phyloP scores from a whole-genome alignment of 2,888 invertebrate genomes.

The Oscheius myriophilus region DNA sequence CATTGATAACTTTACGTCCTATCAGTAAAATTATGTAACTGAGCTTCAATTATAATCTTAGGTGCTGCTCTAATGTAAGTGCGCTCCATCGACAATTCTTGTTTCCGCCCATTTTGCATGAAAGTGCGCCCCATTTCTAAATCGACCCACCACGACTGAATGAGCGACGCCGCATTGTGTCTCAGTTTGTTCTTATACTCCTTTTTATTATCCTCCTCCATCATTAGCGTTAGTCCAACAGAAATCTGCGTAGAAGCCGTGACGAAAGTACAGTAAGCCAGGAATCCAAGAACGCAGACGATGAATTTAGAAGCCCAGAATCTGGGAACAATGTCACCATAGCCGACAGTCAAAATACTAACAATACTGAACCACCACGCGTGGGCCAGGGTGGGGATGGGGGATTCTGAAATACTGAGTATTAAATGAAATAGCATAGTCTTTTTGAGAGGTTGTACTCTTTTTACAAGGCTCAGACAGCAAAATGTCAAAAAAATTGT shows the following conservation, averaged over 20 bases:
- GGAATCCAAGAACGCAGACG: conserved; percentile 58
- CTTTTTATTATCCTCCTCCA: conserved; percentile 60
- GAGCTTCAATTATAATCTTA: too few relatives aligned
- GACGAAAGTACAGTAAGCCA: conserved; percentile 58
- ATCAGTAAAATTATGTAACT: too few relatives aligned
- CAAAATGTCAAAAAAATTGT: too few relatives aligned
- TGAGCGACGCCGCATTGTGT: conserved; percentile 58
- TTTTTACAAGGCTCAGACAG: too few relatives aligned
- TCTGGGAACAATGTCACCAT: conserved; percentile 63
- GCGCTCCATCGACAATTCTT: conserved; percentile 27
- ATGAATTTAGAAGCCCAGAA: conserved; percentile 59
- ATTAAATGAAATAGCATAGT: too few relatives aligned
- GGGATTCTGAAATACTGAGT: conserved; percentile 15
- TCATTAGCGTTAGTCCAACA: conserved; percentile 63
- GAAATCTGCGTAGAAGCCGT: conserved; percentile 62
- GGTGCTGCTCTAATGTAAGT: too few relatives aligned
- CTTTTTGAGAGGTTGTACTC: too few relatives aligned
- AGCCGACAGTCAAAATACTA: conserved; percentile 58
- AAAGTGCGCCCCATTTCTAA: too few relatives aligned
- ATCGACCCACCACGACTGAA: conserved; percentile 56
- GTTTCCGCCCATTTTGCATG: too few relatives aligned
- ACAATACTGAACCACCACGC: conserved; percentile 66
- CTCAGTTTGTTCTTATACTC: conserved; percentile 52
- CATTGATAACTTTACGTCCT: too few relatives aligned
- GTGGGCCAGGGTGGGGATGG: conserved; percentile 52